A percentile compares a stretch with the other conserved stretches of the same genome.
These are phyloP conservation scores for Gallinago solitaria DNA, from an alignment of 2,797 vertebrate genomes.

Conservation along the genomic window DNA sequence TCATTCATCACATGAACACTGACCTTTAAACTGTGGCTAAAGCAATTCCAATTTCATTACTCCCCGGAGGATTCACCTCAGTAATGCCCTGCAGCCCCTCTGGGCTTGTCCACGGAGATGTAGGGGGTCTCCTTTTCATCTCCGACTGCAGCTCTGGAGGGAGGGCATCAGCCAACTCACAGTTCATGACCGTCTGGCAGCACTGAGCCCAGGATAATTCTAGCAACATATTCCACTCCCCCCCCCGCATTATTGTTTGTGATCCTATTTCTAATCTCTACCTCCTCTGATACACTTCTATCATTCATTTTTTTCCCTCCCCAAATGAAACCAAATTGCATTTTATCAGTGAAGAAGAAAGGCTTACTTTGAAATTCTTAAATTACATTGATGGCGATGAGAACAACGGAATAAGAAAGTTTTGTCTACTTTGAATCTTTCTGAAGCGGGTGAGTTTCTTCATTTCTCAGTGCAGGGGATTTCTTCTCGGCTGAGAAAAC, in stretches of 20 bases:
- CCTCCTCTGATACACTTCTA: background rate
- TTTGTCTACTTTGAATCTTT: background rate
- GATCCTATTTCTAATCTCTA: background rate
- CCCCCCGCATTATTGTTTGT: background rate
- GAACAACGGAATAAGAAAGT: background rate
- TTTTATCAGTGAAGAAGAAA: background rate
- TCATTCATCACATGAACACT: constrained; percentile 16
- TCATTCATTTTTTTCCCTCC: background rate
- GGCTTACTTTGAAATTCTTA: background rate
- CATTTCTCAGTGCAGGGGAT: background rate
- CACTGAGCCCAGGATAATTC: background rate
- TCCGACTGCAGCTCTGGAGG: background rate
- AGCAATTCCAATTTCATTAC: constrained; percentile 40
- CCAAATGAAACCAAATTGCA: background rate
- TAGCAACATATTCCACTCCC: background rate
- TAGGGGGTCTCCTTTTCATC: constrained; percentile 38
- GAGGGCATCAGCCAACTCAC: background rate
- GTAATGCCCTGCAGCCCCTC: background rate
- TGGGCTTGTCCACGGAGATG: background rate
- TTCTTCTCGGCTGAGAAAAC: background rate
- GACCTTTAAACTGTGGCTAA: constrained; percentile 42
- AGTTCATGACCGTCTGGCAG: background rate
- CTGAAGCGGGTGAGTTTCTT: background rate
- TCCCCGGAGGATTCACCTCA: constrained; percentile 17
- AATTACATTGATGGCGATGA: background rate